phyloP scores from a whole-genome alignment of 2,113 vertebrate species.

The Apodemus sylvaticus region DNA sequence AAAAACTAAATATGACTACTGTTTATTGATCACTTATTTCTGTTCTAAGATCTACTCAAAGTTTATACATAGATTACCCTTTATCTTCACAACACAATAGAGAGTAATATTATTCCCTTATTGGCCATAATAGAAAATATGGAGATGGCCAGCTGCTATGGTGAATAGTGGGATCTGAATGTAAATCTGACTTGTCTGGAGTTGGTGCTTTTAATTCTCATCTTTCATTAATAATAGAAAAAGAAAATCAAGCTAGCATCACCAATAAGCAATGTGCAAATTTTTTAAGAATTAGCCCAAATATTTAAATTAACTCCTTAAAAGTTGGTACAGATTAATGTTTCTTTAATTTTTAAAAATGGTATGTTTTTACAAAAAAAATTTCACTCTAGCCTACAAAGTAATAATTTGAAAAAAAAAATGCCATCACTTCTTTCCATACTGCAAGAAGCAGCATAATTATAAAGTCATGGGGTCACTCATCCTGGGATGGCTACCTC shows the following conservation, averaged over 20 bases:
- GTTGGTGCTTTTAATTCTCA: not conserved
- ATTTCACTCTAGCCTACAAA: not conserved
- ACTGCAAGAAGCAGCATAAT: not conserved
- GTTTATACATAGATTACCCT: not conserved
- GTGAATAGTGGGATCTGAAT: not conserved
- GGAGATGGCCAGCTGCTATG: not conserved
- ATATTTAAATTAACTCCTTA: not conserved
- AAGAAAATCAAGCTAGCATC: not conserved
- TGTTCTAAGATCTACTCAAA: not conserved
- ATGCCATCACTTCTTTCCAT: not conserved
- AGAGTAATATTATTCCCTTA: not conserved
- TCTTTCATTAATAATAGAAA: not conserved
- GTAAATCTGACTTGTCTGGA: not conserved
- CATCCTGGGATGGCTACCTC: not conserved
- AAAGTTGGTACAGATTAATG: not conserved
- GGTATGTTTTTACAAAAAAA: not conserved
- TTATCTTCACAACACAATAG: not conserved
- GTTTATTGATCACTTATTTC: constrained; percentile 7
- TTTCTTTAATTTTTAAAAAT: constrained; percentile 29
- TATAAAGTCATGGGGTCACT: not conserved
- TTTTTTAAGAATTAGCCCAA: not conserved
- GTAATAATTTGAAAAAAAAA: constrained; percentile 40
- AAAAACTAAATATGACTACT: not conserved
- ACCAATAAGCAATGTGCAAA: not conserved
- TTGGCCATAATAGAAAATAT: not conserved